Conservation (phyloP, 2,113 vertebrate species). For the Aldabrachelys gigantea region DNA sequence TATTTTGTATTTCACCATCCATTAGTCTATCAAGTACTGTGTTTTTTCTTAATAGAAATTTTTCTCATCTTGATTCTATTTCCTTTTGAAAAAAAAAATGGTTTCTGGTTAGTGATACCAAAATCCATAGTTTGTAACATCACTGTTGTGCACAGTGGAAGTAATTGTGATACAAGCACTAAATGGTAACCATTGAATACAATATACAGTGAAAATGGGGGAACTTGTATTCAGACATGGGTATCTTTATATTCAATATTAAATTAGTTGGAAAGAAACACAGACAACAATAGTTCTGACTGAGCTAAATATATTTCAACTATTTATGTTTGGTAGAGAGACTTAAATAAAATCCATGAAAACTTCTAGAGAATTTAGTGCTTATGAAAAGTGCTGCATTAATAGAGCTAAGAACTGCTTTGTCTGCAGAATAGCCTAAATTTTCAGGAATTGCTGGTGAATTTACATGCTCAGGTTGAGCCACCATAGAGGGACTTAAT, state of each 20-base stretch:
- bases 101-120: neutral
- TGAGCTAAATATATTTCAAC: conserved; percentile 40
- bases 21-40: neutral
- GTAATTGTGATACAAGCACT: neutral
- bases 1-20: neutral
- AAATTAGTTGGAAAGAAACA: conserved; percentile 10
- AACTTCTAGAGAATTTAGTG: neutral
- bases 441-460: neutral
- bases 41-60: neutral
- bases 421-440: neutral
- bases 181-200: neutral
- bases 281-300: neutral
- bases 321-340: conserved; percentile 22
- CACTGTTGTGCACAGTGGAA: neutral
- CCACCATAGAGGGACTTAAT: neutral
- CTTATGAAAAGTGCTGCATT: neutral
- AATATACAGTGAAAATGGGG: neutral
- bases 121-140: neutral
- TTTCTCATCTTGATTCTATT: conserved; percentile 9
- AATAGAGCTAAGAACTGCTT: neutral
- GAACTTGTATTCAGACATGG: neutral
- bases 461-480: neutral
- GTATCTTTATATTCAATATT: conserved; percentile 47
- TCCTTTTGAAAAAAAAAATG: neutral
- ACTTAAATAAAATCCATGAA: neutral